Evolutionary conservation across 1,140 invertebrate genomes (phyloP), one percentile per base, ranked within the genome.

Genomic region (Xylocopa sonorina): DNA sequence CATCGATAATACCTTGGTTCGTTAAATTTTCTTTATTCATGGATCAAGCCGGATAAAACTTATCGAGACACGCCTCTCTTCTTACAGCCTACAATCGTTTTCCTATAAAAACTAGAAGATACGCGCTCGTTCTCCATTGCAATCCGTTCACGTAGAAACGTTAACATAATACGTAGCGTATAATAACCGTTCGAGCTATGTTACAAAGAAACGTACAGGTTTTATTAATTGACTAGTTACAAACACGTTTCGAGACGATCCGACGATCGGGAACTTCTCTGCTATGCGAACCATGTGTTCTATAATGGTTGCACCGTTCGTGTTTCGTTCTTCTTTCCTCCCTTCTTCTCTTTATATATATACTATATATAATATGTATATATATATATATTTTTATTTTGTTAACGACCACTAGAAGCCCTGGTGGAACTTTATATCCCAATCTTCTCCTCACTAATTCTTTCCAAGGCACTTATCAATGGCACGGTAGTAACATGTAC

Each of bases 161-260:
- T 34, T 73, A 79, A 62, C 51, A 29, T 50, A 62, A 51, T 38
- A 73, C 57, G 64, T 50, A 53, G 34, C n/a, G n/a, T 51, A 74
- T 68, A 68, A 68, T 68, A 67, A 84, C 7, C 24, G 43, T 43
- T 76, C 74, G 84, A 78, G 2, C 75, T 88, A 86, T 84, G 50
- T 78, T 88, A 87, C 85, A 85, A 48, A 66, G 57, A 82, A 81
- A 84, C 67, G 16, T 81, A 78, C 62, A 81, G 29, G 50, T 86
- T 77, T 75, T 32, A 78, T 76, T 58, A 88, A 86, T 88, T 92
- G 91, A 92, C 91, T 92, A 92, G 91, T 91, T 89, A 88, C 75
- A 90, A 89, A 84, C 89, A 88, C 82, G 85, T 89, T 86, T 82
- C 68, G 57, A 74, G 66, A 60, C 29, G 38, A 68, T 64, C 24